These are phyloP conservation scores for Drosophila longiperda DNA, from an alignment of 2,888 invertebrate genomes.

Conservation along the genomic window DNA sequence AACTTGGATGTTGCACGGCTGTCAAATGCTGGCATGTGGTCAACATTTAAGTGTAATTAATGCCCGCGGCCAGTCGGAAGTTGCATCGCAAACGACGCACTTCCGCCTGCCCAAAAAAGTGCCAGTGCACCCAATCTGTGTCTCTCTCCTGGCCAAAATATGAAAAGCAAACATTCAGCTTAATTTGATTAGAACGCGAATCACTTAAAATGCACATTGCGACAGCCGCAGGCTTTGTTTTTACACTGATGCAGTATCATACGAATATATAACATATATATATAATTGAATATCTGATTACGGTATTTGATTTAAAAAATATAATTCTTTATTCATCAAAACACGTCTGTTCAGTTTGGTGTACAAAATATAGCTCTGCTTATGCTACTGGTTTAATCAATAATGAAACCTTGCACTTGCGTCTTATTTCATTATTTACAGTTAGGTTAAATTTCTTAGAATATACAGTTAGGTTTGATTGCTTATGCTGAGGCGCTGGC, in stretches of 20 bases:
- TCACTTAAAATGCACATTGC: conserved; percentile 20
- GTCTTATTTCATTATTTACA: too few species aligned
- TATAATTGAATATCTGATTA: too few species aligned
- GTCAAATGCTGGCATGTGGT: conserved; percentile 85
- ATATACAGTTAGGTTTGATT: too few species aligned
- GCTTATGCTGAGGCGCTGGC: too few species aligned
- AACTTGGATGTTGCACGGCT: conserved; percentile 54
- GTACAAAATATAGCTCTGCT: too few species aligned
- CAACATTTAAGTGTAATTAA: conserved; percentile 85
- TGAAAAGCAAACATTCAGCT: conserved; percentile 74
- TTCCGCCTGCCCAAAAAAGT: conserved; percentile 39
- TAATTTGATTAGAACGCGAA: conserved; percentile 75
- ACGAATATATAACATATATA: background rate
- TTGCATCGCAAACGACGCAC: conserved; percentile 64
- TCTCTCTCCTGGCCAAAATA: conserved; percentile 30
- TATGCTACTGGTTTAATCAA: too few species aligned
- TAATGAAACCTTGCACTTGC: too few species aligned
- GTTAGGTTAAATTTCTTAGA: too few species aligned
- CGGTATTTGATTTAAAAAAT: too few species aligned
- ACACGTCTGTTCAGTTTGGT: too few species aligned
- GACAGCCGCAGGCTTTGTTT: conserved; percentile 9
- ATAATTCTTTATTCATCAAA: too few species aligned
- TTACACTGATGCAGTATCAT: conserved; percentile 4
- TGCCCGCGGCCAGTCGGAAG: conserved; percentile 81
- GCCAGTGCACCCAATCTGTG: conserved; percentile 8